Evolutionary conservation across 2,113 vertebrate species (phyloP).

Genomic region (Rhinichthys klamathensis): DNA sequence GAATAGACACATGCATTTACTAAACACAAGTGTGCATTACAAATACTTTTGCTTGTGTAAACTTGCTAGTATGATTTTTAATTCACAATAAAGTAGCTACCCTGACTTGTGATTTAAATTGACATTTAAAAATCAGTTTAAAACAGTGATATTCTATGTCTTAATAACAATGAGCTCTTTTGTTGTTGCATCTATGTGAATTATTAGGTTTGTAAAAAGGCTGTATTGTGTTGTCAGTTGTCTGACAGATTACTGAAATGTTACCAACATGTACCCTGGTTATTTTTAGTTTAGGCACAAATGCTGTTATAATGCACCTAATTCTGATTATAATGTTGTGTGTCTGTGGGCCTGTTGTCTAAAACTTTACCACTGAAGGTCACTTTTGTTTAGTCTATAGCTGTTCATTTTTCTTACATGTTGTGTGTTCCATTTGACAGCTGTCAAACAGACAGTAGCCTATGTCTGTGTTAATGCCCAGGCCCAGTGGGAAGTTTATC

Average conservation of each 20-base stretch:
- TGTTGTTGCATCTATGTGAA: background rate
- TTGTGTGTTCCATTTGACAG: background rate
- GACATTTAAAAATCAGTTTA: background rate
- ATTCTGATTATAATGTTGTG: background rate
- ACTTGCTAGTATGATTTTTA: background rate
- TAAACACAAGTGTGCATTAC: background rate
- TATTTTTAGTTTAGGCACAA: slow-evolving; percentile 2
- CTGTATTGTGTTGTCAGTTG: slow-evolving; percentile 5
- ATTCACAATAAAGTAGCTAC: background rate
- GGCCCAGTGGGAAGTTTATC: background rate
- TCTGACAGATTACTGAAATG: background rate
- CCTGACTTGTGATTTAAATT: background rate
- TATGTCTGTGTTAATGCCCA: background rate
- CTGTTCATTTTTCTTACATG: background rate
- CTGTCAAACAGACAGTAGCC: background rate
- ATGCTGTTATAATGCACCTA: slow-evolving; percentile 1
- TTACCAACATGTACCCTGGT: background rate
- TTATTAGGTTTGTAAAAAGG: background rate
- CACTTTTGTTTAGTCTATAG: background rate
- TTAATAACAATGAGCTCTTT: background rate
- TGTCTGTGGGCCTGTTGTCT: background rate
- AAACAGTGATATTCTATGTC: background rate
- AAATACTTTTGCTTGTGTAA: background rate
- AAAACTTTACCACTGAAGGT: slow-evolving; percentile 3
- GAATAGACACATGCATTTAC: background rate